Conservation (phyloP, 2,888 invertebrate genomes). For the Smittia sp. region DNA sequence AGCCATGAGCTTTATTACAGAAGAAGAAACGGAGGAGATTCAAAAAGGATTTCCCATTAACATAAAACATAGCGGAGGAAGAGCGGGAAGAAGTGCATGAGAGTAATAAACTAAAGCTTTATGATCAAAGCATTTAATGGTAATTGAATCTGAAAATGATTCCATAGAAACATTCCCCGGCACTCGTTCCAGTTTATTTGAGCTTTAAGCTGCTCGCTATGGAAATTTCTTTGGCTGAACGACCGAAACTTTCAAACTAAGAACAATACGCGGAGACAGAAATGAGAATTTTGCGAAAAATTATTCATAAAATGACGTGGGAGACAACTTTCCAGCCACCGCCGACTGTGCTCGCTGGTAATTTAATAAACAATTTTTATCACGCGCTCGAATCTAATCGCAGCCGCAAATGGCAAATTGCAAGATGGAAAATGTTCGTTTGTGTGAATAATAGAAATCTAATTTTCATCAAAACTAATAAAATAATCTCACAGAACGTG, state of each 20-base stretch:
- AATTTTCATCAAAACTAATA: conserved; percentile 27
- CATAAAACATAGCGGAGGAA: conserved; percentile 27
- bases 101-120: conserved; percentile 33
- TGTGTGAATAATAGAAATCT: conserved; percentile 23
- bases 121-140: conserved; percentile 35
- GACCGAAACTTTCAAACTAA: neutral
- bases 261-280: neutral
- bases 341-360: neutral
- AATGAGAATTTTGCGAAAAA: neutral
- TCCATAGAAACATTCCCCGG: neutral
- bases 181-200: conserved; percentile 8
- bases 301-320: conserved; percentile 6
- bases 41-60: conserved; percentile 37
- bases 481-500: conserved; percentile 11
- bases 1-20: conserved; percentile 33
- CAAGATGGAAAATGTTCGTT: neutral
- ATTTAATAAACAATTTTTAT: conserved; percentile 31
- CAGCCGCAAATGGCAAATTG: neutral
- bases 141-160: conserved; percentile 32
- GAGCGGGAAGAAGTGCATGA: conserved; percentile 8
- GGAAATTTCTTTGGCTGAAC: neutral
- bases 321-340: neutral
- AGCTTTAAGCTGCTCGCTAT: neutral
- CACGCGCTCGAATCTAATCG: neutral
- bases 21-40: neutral